Evolutionary conservation across 2,113 vertebrate species (phyloP).

Genomic region (Cyprinodon variegatus): DNA sequence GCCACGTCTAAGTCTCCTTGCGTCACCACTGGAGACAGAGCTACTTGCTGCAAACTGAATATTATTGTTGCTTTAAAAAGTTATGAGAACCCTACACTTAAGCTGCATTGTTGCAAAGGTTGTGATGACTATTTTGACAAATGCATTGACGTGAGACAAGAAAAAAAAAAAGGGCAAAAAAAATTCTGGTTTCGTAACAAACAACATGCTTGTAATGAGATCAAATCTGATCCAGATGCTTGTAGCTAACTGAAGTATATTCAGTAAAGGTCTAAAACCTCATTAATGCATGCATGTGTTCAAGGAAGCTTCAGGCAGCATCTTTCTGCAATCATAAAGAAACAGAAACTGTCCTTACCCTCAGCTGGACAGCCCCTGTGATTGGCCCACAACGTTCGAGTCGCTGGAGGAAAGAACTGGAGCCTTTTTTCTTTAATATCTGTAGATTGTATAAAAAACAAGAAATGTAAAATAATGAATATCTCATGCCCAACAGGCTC

Average conservation of each 20-base stretch:
- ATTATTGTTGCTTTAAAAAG: conserved; percentile 41
- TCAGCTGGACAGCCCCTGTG: conserved; percentile 87
- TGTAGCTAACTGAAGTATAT: background rate
- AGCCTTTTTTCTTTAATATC: conserved; percentile 92
- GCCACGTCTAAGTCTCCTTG: conserved; percentile 52
- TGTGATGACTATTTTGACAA: background rate
- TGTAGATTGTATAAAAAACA: conserved; percentile 48
- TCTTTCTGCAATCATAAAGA: background rate
- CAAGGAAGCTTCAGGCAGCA: background rate
- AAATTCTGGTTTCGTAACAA: background rate
- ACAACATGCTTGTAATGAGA: background rate
- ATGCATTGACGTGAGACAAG: background rate
- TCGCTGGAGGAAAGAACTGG: conserved; percentile 86
- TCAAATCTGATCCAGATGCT: background rate
- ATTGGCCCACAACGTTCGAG: conserved; percentile 86
- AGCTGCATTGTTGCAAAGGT: conserved; percentile 9
- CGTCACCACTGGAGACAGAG: conserved; percentile 43
- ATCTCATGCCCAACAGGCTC: background rate
- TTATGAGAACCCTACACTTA: conserved; percentile 28
- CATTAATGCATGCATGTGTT: background rate
- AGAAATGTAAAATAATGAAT: background rate
- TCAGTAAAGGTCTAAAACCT: background rate
- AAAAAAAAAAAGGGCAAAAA: too few species aligned
- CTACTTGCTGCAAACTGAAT: conserved; percentile 27
- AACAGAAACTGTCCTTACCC: conserved; percentile 77